Evolutionary conservation across 2,113 vertebrate species (phyloP), one percentile per base, ranked within the genome.

Genomic region (Garra rufa): DNA sequence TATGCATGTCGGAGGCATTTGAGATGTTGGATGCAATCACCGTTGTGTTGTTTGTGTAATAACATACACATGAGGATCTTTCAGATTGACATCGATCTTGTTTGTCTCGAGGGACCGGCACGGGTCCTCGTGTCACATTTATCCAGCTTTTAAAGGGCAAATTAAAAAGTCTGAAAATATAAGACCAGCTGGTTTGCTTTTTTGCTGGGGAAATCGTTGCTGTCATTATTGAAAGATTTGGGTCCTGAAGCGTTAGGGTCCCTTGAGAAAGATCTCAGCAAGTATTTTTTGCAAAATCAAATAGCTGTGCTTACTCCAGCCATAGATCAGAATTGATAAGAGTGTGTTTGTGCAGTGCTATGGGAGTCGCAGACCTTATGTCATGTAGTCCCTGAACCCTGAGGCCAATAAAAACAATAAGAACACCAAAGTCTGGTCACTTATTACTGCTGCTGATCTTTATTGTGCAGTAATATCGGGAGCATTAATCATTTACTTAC

Each of bases 391-490:
- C 74, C 74, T 83, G 83, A 83, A 80, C 75, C 80, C 57, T 50
- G 61, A 75, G 67, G 78, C 48, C 83, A 75, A 55, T 75, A 61
- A 76, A 85, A 84, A 71, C 81, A 44, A 26, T 3, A 17, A 83
- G 85, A 84, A 81, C 34, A 41, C 34, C 74, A 78, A 77, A 73
- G 84, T 84, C 76, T 85, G 79, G 86, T 91, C 88, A 59, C 89
- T 86, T 86, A 83, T 88, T 69, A 30, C 14, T 50, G 1, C 55
- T 65, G 70, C 76, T 57, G 52, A 30, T 79, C 75, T 88, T 90
- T 85, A 90, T 85, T 70, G 80, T 74, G 81, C 85, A 86, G 88
- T 88, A 84, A 89, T 86, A 44, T 77, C 77, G 83, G 55, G 50
- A 10, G 41, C 48, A 59, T 90, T 88, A 88, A 90, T 88, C 87